Conservation (phyloP, 2,888 invertebrate genomes). For the Mesoligia furuncula region DNA sequence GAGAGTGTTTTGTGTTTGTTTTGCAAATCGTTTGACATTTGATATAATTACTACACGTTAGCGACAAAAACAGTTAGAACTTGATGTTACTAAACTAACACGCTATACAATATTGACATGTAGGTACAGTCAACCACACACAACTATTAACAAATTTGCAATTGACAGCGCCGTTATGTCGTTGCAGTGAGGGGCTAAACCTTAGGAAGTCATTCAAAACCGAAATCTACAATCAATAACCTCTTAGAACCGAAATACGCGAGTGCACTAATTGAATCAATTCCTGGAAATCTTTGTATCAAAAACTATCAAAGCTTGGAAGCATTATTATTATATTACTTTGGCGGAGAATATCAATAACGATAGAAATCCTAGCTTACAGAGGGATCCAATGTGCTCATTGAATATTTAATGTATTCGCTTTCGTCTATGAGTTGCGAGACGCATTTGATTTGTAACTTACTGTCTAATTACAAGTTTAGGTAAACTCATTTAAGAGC, state of each 20-base stretch:
- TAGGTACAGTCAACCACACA: not conserved
- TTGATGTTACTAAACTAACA: not conserved
- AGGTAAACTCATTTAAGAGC: constrained; percentile 8
- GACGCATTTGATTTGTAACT: constrained; percentile 31
- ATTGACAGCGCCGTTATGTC: not conserved
- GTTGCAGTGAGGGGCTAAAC: not conserved
- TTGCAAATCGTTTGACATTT: not conserved
- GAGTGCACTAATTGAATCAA: constrained; percentile 21
- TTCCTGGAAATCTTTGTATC: constrained; percentile 7
- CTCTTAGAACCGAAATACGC: not conserved
- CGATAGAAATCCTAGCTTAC: constrained; percentile 52
- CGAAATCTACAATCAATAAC: not conserved
- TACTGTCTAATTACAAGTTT: constrained; percentile 24
- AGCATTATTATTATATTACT: constrained; percentile 21
- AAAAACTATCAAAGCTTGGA: constrained; percentile 14
- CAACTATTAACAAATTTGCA: too few species aligned
- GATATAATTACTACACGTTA: not conserved
- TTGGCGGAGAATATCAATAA: constrained; percentile 45
- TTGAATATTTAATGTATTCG: constrained; percentile 55
- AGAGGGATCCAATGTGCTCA: constrained; percentile 37
- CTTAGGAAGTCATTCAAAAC: not conserved
- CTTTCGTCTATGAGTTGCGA: constrained; percentile 22
- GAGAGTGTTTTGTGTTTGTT: not conserved
- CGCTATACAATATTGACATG: not conserved
- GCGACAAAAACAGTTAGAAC: not conserved